Evolutionary conservation across 1,140 invertebrate genomes (phyloP).

Genomic region (Thalassaphorura encarpata): DNA sequence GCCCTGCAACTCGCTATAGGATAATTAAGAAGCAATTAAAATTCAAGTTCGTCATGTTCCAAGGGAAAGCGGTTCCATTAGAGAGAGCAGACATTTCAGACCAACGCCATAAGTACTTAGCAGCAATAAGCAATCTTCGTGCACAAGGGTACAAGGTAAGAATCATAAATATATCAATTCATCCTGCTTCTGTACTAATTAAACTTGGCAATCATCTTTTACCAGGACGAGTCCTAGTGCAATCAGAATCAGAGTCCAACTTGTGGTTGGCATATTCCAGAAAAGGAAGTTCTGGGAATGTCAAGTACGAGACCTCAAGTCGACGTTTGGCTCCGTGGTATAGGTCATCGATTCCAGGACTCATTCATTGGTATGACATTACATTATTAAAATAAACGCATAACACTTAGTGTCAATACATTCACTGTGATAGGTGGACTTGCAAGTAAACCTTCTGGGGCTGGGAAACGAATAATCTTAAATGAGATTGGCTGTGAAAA

Average conservation of each 20-base stretch:
- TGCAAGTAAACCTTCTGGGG: background rate
- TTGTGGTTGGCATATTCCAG: background rate
- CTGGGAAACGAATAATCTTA: background rate
- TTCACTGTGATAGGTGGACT: too few relatives aligned
- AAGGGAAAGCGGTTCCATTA: conserved; percentile 4
- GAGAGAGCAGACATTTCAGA: background rate
- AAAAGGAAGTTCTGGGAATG: background rate
- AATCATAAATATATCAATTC: background rate
- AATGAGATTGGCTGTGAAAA: background rate
- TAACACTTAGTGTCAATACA: too few relatives aligned
- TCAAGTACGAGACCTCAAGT: background rate
- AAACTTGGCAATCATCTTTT: background rate
- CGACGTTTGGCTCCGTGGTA: background rate
- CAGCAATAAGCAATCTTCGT: background rate
- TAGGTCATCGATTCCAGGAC: background rate
- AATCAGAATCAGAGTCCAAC: background rate
- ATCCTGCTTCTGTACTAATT: too few relatives aligned
- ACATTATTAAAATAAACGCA: too few relatives aligned
- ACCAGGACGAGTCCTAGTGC: background rate
- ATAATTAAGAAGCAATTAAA: conserved; percentile 2
- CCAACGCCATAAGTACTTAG: background rate
- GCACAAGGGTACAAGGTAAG: background rate
- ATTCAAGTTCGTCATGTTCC: background rate
- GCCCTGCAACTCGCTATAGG: background rate
- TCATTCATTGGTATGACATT: background rate